phyloP scores from a whole-genome alignment of 2,888 invertebrate species.

The Myathropa florea region DNA sequence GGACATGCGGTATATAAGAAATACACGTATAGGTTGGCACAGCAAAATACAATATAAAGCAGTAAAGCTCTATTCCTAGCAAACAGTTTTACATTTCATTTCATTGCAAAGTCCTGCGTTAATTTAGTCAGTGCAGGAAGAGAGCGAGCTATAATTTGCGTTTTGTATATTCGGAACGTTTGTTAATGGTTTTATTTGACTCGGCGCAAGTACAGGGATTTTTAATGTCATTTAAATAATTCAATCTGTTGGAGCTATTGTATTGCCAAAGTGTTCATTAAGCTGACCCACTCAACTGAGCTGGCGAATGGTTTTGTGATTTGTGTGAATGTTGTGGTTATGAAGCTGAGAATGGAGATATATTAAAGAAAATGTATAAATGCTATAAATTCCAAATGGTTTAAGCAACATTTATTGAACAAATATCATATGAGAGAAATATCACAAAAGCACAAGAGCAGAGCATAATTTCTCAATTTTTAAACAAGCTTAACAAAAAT shows the following conservation, averaged over 20 bases:
- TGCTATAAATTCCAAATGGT: too few relatives aligned
- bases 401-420: not conserved
- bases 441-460: not conserved
- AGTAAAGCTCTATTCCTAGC: not conserved
- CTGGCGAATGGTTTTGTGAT: too few relatives aligned
- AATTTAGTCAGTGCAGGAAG: slow-evolving; percentile 4
- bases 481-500: not conserved
- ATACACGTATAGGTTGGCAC: not conserved
- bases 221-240: too few relatives aligned
- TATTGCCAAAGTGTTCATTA: too few relatives aligned
- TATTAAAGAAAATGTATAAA: too few relatives aligned
- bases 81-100: not conserved
- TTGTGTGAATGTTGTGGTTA: too few relatives aligned
- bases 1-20: slow-evolving; percentile 51
- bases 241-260: too few relatives aligned
- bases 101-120: not conserved
- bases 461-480: not conserved
- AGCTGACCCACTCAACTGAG: too few relatives aligned
- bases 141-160: not conserved
- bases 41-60: not conserved
- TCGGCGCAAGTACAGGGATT: too few relatives aligned
- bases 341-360: too few relatives aligned
- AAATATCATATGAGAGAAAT: too few relatives aligned
- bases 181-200: not conserved
- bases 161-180: not conserved